Evolutionary conservation across 2,888 invertebrate species (phyloP).

Genomic region (Mesochorus sp.): DNA sequence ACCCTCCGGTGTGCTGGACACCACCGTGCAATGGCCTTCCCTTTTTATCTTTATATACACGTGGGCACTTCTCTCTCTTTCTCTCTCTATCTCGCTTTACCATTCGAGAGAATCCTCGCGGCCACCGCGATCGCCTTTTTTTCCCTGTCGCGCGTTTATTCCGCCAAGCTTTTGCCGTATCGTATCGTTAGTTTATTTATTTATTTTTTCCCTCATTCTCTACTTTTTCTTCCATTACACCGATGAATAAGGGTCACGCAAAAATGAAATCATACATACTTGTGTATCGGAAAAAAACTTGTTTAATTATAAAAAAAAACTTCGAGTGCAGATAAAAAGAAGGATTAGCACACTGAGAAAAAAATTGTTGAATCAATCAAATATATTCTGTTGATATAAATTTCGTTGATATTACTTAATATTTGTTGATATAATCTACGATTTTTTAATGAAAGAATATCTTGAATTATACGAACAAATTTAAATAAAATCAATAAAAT

Average conservation of each 20-base stretch:
- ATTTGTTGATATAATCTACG: no score
- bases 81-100: not conserved
- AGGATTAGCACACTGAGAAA: no score
- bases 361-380: no score
- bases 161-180: slow-evolving; percentile 11
- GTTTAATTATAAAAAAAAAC: not conserved
- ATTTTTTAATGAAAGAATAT: no score
- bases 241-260: not conserved
- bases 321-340: no score
- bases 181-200: not conserved
- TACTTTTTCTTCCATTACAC: not conserved
- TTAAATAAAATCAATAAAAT: no score
- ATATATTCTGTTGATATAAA: no score
- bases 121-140: slow-evolving; percentile 39
- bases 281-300: not conserved
- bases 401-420: no score
- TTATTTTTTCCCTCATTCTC: not conserved
- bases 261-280: not conserved
- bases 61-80: not conserved
- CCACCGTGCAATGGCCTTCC: slow-evolving; percentile 35
- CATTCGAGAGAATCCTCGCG: slow-evolving; percentile 9
- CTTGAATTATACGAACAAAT: no score
- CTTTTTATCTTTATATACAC: slow-evolving; percentile 37
- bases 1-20: slow-evolving; percentile 52
- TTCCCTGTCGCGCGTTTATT: slow-evolving; percentile 43